Conservation (phyloP, 2,888 invertebrate genomes). For the Acanthococcus lagerstroemiae region DNA sequence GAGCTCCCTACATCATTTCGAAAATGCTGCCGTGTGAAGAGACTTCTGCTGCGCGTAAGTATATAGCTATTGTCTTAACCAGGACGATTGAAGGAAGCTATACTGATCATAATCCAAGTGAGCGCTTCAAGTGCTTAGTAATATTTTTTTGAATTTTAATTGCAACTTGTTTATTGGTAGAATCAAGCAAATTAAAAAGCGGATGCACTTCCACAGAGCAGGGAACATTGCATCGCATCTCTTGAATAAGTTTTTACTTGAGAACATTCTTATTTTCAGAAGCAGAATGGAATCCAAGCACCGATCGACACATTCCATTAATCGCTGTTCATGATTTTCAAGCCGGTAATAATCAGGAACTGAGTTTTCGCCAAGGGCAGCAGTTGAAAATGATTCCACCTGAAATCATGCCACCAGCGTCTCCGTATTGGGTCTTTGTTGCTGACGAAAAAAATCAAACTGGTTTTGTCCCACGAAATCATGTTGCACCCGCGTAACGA, state of each 20-base stretch:
- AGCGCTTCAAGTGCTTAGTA: no score
- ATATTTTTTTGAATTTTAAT: no score
- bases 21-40: constrained; percentile 46
- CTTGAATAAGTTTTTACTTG: neutral
- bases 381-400: constrained; percentile 50
- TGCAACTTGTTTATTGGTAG: no score
- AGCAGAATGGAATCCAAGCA: constrained; percentile 52
- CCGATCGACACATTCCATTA: constrained; percentile 9
- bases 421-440: constrained; percentile 55
- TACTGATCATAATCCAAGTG: no score
- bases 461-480: constrained; percentile 52
- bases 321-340: constrained; percentile 54
- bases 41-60: neutral
- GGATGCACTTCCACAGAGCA: no score
- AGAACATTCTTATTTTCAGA: neutral
- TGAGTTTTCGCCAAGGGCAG: constrained; percentile 64
- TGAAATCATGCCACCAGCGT: neutral
- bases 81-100: no score
- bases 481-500: constrained; percentile 16
- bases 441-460: constrained; percentile 48
- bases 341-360: constrained; percentile 60
- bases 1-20: constrained; percentile 85
- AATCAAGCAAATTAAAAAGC: constrained; percentile 1
- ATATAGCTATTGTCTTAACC: neutral
- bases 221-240: no score